Conservation (phyloP, 2,797 vertebrate species). For the Chelon labrosus region DNA sequence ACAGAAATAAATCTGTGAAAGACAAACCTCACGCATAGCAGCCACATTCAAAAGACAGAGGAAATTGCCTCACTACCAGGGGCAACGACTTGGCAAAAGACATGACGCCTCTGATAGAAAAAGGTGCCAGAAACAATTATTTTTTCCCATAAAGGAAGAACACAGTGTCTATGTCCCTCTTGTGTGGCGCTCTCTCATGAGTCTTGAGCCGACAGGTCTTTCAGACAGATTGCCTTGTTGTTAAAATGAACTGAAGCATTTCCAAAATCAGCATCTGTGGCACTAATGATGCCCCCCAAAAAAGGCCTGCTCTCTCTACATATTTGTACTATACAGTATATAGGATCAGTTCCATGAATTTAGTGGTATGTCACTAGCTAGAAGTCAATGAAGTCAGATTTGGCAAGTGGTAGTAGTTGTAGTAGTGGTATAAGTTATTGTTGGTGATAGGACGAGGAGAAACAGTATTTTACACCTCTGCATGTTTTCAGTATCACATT, state of each 20-base stretch:
- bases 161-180: constrained; percentile 14
- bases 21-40: constrained; percentile 52
- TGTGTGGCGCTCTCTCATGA: constrained; percentile 20
- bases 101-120: constrained; percentile 36
- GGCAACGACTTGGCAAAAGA: constrained; percentile 53
- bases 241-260: constrained; percentile 23
- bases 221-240: constrained; percentile 17
- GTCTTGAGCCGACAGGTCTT: constrained; percentile 18
- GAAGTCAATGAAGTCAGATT: too few species aligned
- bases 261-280: constrained; percentile 27
- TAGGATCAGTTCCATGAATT: background rate
- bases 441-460: too few species aligned
- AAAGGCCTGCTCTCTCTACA: background rate
- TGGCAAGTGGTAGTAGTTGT: too few species aligned
- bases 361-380: too few species aligned
- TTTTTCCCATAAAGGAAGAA: constrained; percentile 37
- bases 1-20: constrained; percentile 43
- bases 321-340: background rate
- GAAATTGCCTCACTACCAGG: constrained; percentile 54
- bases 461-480: too few species aligned
- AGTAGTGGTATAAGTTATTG: too few species aligned
- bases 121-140: constrained; percentile 55
- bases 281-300: background rate
- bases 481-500: too few species aligned
- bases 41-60: constrained; percentile 41